Base-by-base conservation (phyloP, 2,797 vertebrate species). In the Pipistrellus kuhlii region DNA sequence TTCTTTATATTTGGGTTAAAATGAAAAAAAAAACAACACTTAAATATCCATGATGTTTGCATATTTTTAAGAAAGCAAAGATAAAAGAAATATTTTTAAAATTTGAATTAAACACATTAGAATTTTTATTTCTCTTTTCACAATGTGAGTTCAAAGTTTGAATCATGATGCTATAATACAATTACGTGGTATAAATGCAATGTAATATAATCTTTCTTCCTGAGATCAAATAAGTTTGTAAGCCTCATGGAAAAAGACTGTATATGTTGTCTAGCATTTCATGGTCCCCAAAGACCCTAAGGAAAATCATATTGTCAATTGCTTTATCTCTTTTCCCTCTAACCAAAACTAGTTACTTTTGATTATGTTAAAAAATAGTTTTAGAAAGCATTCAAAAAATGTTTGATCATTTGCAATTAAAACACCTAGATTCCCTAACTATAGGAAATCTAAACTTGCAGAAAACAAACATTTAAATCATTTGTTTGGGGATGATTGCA, bases 1-100 rank as follows among this genome's bases (percentile, higher is more conserved):
- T 25, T 85, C 59, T 93, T 95, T 91, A n/a, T 46, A 64, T 91
- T 90, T 87, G 46, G 1, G 69, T 87, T 95, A 85, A 93, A 92
- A 72, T 93, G 20, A 46, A 87, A 90, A 55, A 83, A 55, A 57
- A 80, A 32, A 86, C 32, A 38, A 41, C 38, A 41, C 38, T 66
- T 88, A 73, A n/a, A 38, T 88, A 73, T 73, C 7, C 44, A 8
- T 85, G 17, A 73, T 91, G 25, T 91, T 90, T 93, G 38, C n/a
- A 17, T 92, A 38, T 93, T 85, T 46, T 66, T 90, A 69, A 44
- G 30, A 92, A 83, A 89, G n/a, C 53, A 71, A 18, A 85, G 30
- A 44, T 68, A 85, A 55, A 18, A 80, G 10, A 87, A 94, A 66
- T 18, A 32, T 93, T 51, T 90, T 94, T 88, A 27, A 88, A 90